These are phyloP conservation scores for Eupithecia centaureata DNA, from an alignment of 2,888 invertebrate genomes.

Conservation along the genomic window DNA sequence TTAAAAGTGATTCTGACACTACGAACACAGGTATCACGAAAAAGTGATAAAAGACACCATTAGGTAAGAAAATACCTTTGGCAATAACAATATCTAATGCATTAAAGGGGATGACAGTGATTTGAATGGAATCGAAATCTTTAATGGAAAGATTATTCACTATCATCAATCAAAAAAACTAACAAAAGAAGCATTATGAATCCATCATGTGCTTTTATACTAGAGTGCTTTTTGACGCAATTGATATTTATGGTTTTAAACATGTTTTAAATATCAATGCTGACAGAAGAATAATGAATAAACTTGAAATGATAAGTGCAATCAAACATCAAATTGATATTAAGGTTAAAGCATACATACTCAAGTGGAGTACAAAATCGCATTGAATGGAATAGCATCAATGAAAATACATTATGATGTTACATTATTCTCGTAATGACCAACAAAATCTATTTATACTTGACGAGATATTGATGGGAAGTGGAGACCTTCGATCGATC, in stretches of 20 bases:
- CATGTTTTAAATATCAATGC: conserved; percentile 23
- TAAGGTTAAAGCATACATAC: neutral
- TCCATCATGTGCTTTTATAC: conserved; percentile 17
- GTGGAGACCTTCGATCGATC: neutral
- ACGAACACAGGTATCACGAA: neutral
- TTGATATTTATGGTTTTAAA: conserved; percentile 19
- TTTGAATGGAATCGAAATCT: conserved; percentile 36
- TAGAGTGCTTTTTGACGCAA: conserved; percentile 31
- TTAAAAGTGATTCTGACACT: neutral
- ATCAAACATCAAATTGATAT: neutral
- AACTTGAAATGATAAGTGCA: neutral
- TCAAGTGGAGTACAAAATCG: conserved; percentile 3
- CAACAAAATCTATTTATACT: neutral
- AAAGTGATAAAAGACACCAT: neutral
- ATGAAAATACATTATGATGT: neutral
- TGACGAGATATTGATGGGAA: neutral
- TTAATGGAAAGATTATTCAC: conserved; percentile 35
- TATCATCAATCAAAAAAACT: conserved; percentile 43
- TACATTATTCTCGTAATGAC: neutral
- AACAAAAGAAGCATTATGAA: conserved; percentile 37
- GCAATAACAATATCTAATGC: conserved; percentile 33
- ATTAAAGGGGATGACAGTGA: conserved; percentile 39
- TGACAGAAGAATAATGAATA: conserved; percentile 3
- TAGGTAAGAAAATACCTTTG: conserved; percentile 5
- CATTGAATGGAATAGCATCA: neutral